Conservation (phyloP, 2,797 vertebrate genomes). For the Alfaro cultratus region DNA sequence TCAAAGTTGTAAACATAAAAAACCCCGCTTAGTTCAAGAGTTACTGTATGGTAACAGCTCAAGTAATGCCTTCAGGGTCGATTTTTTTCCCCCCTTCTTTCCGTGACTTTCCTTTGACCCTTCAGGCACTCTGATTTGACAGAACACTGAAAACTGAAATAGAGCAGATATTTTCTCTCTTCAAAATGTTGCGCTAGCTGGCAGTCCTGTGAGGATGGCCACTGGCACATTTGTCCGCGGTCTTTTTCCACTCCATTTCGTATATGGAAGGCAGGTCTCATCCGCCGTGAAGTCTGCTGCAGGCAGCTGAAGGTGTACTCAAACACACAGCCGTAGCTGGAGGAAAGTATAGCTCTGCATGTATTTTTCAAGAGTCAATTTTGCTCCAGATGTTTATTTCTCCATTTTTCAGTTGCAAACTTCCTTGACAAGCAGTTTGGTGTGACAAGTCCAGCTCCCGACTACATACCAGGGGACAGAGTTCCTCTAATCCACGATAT, state of each 20-base stretch:
- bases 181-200: background rate
- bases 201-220: background rate
- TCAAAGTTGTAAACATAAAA: background rate
- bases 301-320: conserved; percentile 3
- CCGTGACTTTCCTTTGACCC: background rate
- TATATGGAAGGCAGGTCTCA: background rate
- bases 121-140: conserved; percentile 3
- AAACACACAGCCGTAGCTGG: background rate
- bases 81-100: background rate
- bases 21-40: background rate
- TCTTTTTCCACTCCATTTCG: background rate
- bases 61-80: background rate
- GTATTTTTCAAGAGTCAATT: background rate
- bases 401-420: background rate
- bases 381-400: background rate
- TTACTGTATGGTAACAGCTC: background rate
- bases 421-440: too few relatives aligned
- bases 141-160: background rate
- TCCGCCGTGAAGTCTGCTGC: background rate
- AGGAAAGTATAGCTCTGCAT: background rate
- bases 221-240: background rate
- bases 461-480: background rate
- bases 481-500: background rate
- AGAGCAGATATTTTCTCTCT: conserved; percentile 3
- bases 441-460: background rate